phyloP scores from a whole-genome alignment of 2,113 vertebrate genomes.

The Miniopterus natalensis region DNA sequence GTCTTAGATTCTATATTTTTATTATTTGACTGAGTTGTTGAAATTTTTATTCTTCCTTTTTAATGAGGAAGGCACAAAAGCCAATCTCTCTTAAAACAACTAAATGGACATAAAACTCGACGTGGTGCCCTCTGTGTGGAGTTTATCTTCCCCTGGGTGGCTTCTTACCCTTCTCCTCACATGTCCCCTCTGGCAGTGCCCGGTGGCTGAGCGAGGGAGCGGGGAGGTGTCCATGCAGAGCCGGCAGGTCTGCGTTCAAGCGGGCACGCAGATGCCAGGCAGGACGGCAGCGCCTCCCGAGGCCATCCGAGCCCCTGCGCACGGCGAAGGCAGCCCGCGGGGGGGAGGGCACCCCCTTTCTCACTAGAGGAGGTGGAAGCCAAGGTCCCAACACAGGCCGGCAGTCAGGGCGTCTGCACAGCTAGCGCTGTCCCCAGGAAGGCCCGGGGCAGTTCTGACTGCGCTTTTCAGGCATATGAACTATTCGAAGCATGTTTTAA shows the following conservation, averaged over 20 bases:
- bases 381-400: fast-evolving
- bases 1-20: neutral
- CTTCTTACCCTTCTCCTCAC: neutral
- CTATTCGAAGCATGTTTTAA: neutral
- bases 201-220: fast-evolving
- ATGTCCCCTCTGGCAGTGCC: fast-evolving
- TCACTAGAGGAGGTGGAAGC: neutral
- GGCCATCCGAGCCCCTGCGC: neutral
- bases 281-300: neutral
- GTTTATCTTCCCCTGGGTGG: neutral
- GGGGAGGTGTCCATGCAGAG: fast-evolving
- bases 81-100: neutral
- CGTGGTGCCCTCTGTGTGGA: neutral
- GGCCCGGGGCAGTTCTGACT: neutral
- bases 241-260: neutral
- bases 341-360: neutral
- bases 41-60: conserved; percentile 1
- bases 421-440: neutral
- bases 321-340: neutral
- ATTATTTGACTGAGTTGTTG: neutral
- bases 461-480: neutral
- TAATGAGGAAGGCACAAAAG: neutral
- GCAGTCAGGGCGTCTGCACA: fast-evolving
- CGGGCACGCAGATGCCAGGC: neutral
- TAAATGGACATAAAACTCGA: neutral